These are phyloP conservation scores for Sepiola atlantica DNA, from an alignment of 2,888 invertebrate genomes.

Conservation along the genomic window DNA sequence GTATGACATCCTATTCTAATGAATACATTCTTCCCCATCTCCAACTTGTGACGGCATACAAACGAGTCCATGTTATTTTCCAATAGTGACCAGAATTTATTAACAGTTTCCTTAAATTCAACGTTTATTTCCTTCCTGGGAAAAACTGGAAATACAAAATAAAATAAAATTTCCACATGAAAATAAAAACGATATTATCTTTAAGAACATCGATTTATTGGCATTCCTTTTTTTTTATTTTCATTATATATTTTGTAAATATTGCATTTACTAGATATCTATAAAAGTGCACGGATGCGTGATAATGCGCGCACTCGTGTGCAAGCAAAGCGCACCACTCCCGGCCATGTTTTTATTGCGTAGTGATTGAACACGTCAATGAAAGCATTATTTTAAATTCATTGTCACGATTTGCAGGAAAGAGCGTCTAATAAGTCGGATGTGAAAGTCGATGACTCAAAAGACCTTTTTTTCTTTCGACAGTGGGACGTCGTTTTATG, in stretches of 20 bases:
- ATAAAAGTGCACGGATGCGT: background rate
- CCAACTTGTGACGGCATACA: no score
- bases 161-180: background rate
- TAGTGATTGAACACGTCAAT: background rate
- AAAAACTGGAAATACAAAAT: background rate
- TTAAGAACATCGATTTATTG: background rate
- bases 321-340: background rate
- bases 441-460: background rate
- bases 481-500: background rate
- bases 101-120: background rate
- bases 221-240: background rate
- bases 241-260: background rate
- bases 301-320: background rate
- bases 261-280: background rate
- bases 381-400: background rate
- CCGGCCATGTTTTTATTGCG: background rate
- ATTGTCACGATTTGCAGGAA: background rate
- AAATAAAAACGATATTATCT: background rate
- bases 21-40: no score
- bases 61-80: no score
- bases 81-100: no score
- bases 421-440: background rate
- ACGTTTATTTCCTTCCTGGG: background rate
- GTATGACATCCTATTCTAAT: no score
- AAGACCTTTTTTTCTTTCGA: background rate